Conservation (phyloP, 2,888 invertebrate species). For the Brachyopa scutellaris region DNA sequence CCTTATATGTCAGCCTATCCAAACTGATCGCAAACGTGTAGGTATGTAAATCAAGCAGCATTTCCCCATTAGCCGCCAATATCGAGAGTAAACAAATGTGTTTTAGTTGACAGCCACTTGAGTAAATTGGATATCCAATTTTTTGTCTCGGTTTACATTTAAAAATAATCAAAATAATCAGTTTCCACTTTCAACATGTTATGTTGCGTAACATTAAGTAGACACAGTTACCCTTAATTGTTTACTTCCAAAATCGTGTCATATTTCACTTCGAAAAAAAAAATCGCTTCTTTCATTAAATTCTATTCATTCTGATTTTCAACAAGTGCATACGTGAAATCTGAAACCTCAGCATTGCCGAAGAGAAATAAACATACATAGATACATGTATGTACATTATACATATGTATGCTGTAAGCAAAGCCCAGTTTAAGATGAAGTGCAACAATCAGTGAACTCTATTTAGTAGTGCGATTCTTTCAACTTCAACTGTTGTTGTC, state of each 20-base stretch:
- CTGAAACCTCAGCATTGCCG: conserved; percentile 36
- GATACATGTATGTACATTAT: no score
- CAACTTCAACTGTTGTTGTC: conserved; percentile 1
- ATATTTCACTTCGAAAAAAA: conserved; percentile 40
- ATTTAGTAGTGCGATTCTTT: conserved; percentile 30
- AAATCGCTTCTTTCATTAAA: conserved; percentile 40
- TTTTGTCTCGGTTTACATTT: conserved; percentile 42
- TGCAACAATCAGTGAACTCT: conserved; percentile 30
- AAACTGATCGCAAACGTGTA: no score
- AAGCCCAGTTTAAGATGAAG: conserved; percentile 1
- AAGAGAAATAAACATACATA: neutral
- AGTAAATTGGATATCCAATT: conserved; percentile 54
- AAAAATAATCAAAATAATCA: conserved; percentile 9
- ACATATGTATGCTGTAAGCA: no score
- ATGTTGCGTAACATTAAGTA: conserved; percentile 8
- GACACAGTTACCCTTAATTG: conserved; percentile 44
- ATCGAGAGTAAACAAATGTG: conserved; percentile 3
- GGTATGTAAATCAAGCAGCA: no score
- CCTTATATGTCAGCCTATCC: no score
- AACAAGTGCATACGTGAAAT: conserved; percentile 35
- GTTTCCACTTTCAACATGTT: conserved; percentile 15
- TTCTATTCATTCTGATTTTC: conserved; percentile 4
- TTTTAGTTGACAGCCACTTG: conserved; percentile 48
- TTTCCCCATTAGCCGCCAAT: neutral
- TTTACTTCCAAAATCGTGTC: conserved; percentile 55